Evolutionary conservation across 2,888 invertebrate genomes (phyloP), one percentile per base, ranked within the genome.

Genomic region (Drosophila picticornis): DNA sequence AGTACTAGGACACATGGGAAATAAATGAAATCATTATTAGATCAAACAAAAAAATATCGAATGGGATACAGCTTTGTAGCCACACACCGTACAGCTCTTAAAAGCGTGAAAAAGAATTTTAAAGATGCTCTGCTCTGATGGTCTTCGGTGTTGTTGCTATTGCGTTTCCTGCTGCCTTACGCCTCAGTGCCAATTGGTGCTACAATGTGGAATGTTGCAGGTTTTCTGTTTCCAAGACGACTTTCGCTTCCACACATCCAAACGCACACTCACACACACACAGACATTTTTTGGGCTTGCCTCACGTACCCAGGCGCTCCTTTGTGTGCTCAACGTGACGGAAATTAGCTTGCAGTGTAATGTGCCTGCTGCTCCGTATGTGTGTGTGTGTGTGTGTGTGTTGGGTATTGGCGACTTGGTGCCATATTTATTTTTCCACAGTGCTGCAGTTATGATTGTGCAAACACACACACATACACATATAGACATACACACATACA

Each of bases 261-360:
- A 11, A 61, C 32, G 36, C 29, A 57, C 38, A 51, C 38, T 43
- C 43, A 59, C 13, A 64, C 34, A 46, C 29, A 58, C 25, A 53
- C n/a, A 65, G 40, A 40, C 34, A 50, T 66, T 63, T 68, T 72
- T 56, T 77, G 66, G 63, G 66, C 52, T 22, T 68, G 72, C 75
- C 85, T 74, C 80, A 88, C 90, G 86, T 88, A 73, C 76, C 72
- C 64, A 74, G 84, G 73, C 76, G 66, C 75, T 82, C 74, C 90
- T 90, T 88, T 89, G 90, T 90, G 77, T 88, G 88, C 88, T 78
- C 88, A 90, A 88, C 90, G 88, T 88, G 88, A 89, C 90, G 90
- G 88, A 88, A 88, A 88, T 88, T 90, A 88, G 87, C 87, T 87
- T 84, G 72, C 69, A 77, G 63, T 79, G 76, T 76, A 76, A 60